These are phyloP conservation scores for Recurvirostra avosetta DNA, from an alignment of 2,113 vertebrate species.

Conservation along the genomic window DNA sequence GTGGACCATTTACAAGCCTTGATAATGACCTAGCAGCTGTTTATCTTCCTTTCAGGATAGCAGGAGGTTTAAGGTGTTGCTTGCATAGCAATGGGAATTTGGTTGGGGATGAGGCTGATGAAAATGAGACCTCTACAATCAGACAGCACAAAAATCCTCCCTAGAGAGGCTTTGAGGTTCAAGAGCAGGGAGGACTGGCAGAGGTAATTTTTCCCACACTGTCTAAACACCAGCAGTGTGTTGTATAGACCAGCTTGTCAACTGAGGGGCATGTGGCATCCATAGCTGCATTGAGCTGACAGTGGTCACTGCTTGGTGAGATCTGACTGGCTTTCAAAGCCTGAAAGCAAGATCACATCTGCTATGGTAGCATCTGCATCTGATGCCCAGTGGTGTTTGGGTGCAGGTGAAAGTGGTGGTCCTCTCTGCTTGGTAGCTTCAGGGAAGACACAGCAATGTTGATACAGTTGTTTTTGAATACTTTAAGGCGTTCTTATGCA, in stretches of 20 bases:
- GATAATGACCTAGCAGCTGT: not conserved
- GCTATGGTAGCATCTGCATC: not conserved
- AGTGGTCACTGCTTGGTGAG: not conserved
- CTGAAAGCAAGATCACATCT: not conserved
- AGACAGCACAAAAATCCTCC: not conserved
- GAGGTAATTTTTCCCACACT: not conserved
- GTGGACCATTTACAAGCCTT: not conserved
- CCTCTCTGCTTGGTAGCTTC: not conserved
- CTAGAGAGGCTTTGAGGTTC: not conserved
- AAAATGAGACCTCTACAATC: not conserved
- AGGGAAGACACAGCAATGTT: too few species aligned
- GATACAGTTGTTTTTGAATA: not conserved
- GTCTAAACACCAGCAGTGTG: not conserved
- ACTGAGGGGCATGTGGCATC: too few species aligned
- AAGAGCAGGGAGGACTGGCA: not conserved
- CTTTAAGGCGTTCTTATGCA: not conserved
- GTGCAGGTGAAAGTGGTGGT: not conserved
- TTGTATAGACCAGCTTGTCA: not conserved
- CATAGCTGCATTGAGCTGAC: not conserved
- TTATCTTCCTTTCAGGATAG: not conserved
- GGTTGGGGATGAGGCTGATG: not conserved
- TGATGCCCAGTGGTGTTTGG: not conserved
- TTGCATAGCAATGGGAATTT: not conserved
- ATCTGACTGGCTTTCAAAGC: not conserved
- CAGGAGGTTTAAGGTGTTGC: not conserved